Percentiles rank a stretch among this genome's conserved stretches.
These are phyloP conservation scores for Penaeus chinensis DNA, from an alignment of 1,140 invertebrate species.

Conservation along the genomic window DNA sequence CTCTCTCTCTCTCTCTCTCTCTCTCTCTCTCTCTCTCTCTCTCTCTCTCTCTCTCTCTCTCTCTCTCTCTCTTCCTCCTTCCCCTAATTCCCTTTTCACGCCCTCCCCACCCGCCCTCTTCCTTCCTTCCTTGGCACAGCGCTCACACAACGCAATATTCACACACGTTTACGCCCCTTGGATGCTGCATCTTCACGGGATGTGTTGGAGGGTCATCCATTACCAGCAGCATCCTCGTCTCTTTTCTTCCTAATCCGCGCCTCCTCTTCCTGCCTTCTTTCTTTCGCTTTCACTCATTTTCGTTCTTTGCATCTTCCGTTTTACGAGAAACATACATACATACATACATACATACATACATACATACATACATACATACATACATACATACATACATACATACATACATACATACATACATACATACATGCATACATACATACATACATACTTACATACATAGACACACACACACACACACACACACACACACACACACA, in stretches of 20 bases:
- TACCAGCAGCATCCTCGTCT: no score
- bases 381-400: conserved; percentile 4
- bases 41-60: neutral
- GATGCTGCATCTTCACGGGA: no score
- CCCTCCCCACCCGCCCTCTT: no score
- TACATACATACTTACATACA: neutral
- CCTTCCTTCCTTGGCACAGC: no score
- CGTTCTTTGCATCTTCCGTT: neutral
- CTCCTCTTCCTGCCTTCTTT: neutral
- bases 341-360: neutral
- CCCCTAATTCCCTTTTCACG: no score
- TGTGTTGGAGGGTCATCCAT: no score
- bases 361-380: conserved; percentile 11
- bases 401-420: neutral
- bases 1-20: neutral
- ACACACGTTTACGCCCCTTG: no score
- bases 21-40: neutral
- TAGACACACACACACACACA: neutral
- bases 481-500: neutral
- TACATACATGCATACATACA: neutral
- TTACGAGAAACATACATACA: conserved; percentile 13
- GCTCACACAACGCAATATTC: no score
- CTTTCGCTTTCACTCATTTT: conserved; percentile 2
- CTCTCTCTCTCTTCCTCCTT: neutral
- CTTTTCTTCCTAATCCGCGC: no score